Base-by-base conservation (phyloP, 2,888 invertebrate species). In the Heliconius ethilla region DNA sequence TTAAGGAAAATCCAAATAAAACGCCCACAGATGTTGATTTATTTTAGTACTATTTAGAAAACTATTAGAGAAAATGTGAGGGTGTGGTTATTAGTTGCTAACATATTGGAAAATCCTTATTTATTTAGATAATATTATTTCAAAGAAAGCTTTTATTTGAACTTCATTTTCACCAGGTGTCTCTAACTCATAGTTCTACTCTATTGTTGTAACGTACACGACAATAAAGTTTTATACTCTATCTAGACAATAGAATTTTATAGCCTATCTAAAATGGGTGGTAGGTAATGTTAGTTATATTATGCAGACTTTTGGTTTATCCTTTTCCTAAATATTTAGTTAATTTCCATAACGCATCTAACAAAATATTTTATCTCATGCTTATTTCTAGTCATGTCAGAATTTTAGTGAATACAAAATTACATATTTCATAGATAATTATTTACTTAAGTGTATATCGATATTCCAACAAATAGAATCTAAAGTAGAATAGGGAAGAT, bases 21-120 rank as follows among this genome's bases (percentile, higher is more conserved):
- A n/a, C 70, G n/a, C 33, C 15, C 59, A 59, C 33, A 59, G 15
- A 18, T 11, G 15, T n/a, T 72, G n/a, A 59, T 72, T 59, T 59
- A 72, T 72, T n/a, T 59, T 59, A 37, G n/a, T 59, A 59, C 33
- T 59, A 59, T 72, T 59, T 33, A 33, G 72, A 72, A 72, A 25
- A 59, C 59, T 37, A 33, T 72, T 33, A 13, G 37, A 37, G 33
- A 37, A 33, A 72, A 59, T 10, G 72, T 59, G 72, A 72, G 55
- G 72, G 72, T 37, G 72, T 59, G 29, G 37, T 59, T 59, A 72
- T 59, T 33, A 59, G 59, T 59, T 15, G 15, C 3, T 59, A 55
- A 59, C 15, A 15, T n/a, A 3, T 25, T 37, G 13, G 33, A 59
- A 72, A 25, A 27, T 29, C 22, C 27, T 65, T 62, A 62, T 22